Conservation (phyloP, 2,888 invertebrate species). For the Copidosoma aretas region DNA sequence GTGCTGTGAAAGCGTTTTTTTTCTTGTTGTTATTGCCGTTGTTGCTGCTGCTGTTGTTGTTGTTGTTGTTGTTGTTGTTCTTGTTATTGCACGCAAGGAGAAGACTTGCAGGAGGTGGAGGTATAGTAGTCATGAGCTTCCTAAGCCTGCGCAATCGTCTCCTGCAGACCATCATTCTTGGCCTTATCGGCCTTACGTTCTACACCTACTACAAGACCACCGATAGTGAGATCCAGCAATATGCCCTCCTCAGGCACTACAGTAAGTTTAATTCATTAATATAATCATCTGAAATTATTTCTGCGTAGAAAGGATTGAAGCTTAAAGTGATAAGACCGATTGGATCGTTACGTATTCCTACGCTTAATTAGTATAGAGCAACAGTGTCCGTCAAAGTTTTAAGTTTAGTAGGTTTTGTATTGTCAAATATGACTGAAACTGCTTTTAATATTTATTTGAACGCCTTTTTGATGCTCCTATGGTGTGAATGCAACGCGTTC, state of each 20-base stretch:
- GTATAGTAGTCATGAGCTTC: slow-evolving; percentile 39
- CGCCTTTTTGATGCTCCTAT: neutral
- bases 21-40: neutral
- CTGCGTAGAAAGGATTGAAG: too few relatives aligned
- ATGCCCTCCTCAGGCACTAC: slow-evolving; percentile 44
- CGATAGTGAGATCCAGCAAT: slow-evolving; percentile 50
- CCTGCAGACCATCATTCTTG: slow-evolving; percentile 55
- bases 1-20: neutral
- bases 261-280: slow-evolving; percentile 46
- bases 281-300: too few relatives aligned
- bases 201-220: slow-evolving; percentile 58
- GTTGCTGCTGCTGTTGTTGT: too few relatives aligned
- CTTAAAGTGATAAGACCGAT: too few relatives aligned
- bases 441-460: neutral
- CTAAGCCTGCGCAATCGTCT: slow-evolving; percentile 55
- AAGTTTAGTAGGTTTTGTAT: too few relatives aligned
- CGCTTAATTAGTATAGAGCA: too few relatives aligned
- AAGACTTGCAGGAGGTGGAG: neutral
- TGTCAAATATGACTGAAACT: too few relatives aligned
- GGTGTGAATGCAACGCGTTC: too few relatives aligned
- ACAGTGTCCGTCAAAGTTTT: too few relatives aligned
- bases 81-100: too few relatives aligned
- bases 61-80: too few relatives aligned
- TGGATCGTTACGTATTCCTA: too few relatives aligned
- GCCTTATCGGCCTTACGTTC: slow-evolving; percentile 54